These are phyloP conservation scores for Rhamphomyia laevipes DNA, from an alignment of 2,888 invertebrate species.

Conservation along the genomic window DNA sequence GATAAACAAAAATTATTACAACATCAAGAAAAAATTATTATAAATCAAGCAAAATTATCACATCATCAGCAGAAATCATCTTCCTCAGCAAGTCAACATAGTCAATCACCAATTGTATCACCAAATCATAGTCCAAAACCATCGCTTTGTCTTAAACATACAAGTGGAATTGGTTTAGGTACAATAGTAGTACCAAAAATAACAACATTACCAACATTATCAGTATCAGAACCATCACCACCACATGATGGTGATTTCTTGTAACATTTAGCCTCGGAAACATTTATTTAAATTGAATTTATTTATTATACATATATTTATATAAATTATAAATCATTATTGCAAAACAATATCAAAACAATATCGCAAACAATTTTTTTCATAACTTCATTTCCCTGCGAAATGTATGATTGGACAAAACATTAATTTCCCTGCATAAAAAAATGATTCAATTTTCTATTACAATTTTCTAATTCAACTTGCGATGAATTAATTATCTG, in stretches of 20 bases:
- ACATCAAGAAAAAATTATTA: conserved; percentile 15
- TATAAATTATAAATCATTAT: too few relatives aligned
- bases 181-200: conserved; percentile 17
- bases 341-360: too few relatives aligned
- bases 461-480: too few relatives aligned
- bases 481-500: too few relatives aligned
- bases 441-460: too few relatives aligned
- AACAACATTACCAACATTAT: conserved; percentile 53
- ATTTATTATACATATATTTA: too few relatives aligned
- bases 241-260: conserved; percentile 51
- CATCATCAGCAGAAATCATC: conserved; percentile 6
- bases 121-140: conserved; percentile 28
- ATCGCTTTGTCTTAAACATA: conserved; percentile 23
- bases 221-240: conserved; percentile 68
- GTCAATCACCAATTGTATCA: conserved; percentile 19
- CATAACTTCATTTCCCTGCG: too few relatives aligned
- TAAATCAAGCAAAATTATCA: conserved; percentile 18
- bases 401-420: too few relatives aligned
- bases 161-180: conserved; percentile 3
- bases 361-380: too few relatives aligned
- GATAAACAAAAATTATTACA: conserved; percentile 1
- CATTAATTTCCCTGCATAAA: too few relatives aligned
- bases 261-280: conserved; percentile 39
- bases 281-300: conserved; percentile 33
- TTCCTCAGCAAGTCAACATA: conserved; percentile 14